Evolutionary conservation across 2,113 vertebrate species (phyloP).

Genomic region (Channa maculata): DNA sequence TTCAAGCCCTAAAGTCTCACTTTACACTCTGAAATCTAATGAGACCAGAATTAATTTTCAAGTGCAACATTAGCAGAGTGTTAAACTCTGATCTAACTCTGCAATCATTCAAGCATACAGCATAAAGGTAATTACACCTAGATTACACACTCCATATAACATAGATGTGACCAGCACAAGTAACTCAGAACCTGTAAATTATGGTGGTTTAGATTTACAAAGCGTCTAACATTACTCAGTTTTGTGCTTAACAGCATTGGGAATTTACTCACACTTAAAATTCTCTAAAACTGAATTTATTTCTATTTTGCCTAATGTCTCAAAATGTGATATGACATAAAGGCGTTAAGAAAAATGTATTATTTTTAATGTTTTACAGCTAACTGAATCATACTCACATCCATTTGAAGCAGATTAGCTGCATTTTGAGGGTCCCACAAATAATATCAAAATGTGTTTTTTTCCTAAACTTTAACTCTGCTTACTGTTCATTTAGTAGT

Average conservation of each 20-base stretch:
- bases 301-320: neutral
- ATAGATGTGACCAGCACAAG: neutral
- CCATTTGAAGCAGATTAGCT: neutral
- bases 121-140: constrained; percentile 22
- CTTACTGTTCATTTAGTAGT: too few relatives aligned
- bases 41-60: constrained; percentile 17
- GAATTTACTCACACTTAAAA: constrained; percentile 39
- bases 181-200: constrained; percentile 15
- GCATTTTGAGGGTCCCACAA: too few relatives aligned
- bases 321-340: neutral
- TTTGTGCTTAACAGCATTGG: constrained; percentile 14
- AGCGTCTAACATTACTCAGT: neutral
- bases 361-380: too few relatives aligned
- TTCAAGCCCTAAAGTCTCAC: constrained; percentile 20
- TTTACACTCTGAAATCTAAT: constrained; percentile 23
- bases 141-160: neutral
- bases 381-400: neutral
- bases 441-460: too few relatives aligned
- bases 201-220: neutral
- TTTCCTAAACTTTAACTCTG: too few relatives aligned
- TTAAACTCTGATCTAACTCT: constrained; percentile 13
- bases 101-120: constrained; percentile 7
- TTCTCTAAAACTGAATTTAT: neutral
- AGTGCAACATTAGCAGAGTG: constrained; percentile 4
- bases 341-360: too few relatives aligned